A percentile compares a stretch with the other conserved stretches of the same genome.
phyloP scores from a whole-genome alignment of 2,888 invertebrate species.

The Caenorhabditis zanzibari region DNA sequence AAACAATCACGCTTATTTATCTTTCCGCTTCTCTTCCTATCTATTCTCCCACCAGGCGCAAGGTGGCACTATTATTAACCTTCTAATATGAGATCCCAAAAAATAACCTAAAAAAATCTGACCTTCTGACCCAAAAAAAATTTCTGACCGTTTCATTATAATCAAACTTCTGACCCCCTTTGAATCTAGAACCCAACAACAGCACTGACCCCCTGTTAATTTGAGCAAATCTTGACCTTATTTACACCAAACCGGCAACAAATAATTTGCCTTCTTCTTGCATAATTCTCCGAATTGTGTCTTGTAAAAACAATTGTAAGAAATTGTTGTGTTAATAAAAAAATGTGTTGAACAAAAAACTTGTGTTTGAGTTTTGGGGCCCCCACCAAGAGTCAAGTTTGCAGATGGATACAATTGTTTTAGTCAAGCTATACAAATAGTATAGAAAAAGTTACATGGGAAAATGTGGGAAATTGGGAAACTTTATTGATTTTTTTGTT shows the following conservation, averaged over 20 bases:
- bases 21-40: conserved; percentile 6
- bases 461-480: no score
- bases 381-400: not conserved
- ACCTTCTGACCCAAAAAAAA: no score
- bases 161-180: not conserved
- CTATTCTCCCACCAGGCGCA: not conserved
- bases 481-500: no score
- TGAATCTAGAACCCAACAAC: no score
- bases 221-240: no score
- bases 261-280: not conserved
- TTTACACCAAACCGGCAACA: no score
- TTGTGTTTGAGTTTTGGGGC: not conserved
- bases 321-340: not conserved
- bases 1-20: conserved; percentile 43
- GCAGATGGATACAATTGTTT: conserved; percentile 1
- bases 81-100: not conserved
- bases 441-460: not conserved
- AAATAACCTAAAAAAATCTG: no score
- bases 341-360: not conserved
- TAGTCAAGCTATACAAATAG: conserved; percentile 3
- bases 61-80: conserved; percentile 6
- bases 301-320: not conserved
- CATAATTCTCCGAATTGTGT: not conserved
- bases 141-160: no score
- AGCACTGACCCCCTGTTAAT: no score